Evolutionary conservation across 1,140 invertebrate species (phyloP).

Genomic region (Nasonia vitripennis): DNA sequence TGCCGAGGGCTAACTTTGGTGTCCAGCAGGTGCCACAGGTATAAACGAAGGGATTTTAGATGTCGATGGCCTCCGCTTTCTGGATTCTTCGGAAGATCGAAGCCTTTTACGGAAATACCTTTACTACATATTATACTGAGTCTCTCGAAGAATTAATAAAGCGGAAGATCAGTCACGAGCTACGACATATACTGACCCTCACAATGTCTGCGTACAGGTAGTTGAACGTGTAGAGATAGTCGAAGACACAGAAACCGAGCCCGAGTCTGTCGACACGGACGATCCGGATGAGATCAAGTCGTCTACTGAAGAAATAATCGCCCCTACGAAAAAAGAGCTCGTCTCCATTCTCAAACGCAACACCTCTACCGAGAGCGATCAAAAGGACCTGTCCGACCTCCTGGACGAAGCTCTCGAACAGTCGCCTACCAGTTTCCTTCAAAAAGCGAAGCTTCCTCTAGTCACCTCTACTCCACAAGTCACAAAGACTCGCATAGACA

Average conservation of each 20-base stretch:
- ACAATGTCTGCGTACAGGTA: constrained; percentile 52
- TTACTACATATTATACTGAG: not conserved
- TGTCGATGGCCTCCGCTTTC: constrained; percentile 62
- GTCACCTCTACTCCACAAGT: constrained; percentile 23
- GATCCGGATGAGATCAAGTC: constrained; percentile 72
- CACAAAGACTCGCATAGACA: constrained; percentile 55
- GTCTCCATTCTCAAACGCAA: constrained; percentile 59
- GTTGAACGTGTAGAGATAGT: constrained; percentile 76
- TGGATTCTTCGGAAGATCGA: not conserved
- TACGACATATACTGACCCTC: not conserved
- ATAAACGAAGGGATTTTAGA: constrained; percentile 42
- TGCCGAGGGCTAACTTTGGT: constrained; percentile 67
- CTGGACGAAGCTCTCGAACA: constrained; percentile 28
- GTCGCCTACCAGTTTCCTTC: not conserved
- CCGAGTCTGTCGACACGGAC: constrained; percentile 77
- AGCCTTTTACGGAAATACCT: too few species aligned
- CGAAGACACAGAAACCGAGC: constrained; percentile 76
- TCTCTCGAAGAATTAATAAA: not conserved
- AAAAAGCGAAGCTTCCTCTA: not conserved
- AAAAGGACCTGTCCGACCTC: constrained; percentile 21
- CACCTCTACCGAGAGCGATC: not conserved
- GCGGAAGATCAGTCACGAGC: not conserved
- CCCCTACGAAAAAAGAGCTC: constrained; percentile 57
- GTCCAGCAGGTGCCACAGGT: constrained; percentile 70
- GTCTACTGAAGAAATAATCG: constrained; percentile 3